A percentile compares a stretch with the other conserved stretches of the same genome.
These are phyloP conservation scores for Leiothrix lutea DNA, from an alignment of 2,113 vertebrate species.

Conservation along the genomic window DNA sequence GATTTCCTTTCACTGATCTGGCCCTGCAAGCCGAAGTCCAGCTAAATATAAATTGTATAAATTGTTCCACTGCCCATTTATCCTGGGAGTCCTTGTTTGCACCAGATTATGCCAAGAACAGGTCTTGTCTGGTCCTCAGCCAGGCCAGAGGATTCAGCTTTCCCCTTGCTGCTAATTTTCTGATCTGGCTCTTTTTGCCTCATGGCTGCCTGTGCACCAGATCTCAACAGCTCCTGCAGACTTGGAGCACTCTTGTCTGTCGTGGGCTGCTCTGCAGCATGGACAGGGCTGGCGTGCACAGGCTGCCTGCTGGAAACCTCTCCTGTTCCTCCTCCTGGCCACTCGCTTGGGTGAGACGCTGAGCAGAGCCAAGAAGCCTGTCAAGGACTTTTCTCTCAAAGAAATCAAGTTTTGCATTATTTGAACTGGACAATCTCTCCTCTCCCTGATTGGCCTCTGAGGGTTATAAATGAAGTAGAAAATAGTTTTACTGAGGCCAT, in stretches of 20 bases:
- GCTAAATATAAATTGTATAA: background rate
- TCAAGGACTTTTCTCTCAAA: slow-evolving; percentile 38
- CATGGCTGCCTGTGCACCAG: background rate
- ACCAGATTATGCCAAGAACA: slow-evolving; percentile 35
- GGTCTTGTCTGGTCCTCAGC: slow-evolving; percentile 3
- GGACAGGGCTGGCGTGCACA: background rate
- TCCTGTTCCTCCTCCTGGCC: background rate
- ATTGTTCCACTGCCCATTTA: slow-evolving; percentile 54
- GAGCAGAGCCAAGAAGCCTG: slow-evolving; percentile 53
- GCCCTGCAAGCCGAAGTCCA: background rate
- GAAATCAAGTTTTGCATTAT: slow-evolving; percentile 44
- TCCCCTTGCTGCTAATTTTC: slow-evolving; percentile 21
- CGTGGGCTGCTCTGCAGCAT: background rate
- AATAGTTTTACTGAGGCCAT: slow-evolving; percentile 53
- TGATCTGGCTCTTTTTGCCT: slow-evolving; percentile 9
- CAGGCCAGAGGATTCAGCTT: slow-evolving; percentile 18
- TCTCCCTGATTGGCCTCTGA: slow-evolving; percentile 27
- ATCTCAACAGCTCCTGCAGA: slow-evolving; percentile 45
- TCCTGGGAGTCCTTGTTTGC: slow-evolving; percentile 54
- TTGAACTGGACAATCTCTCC: slow-evolving; percentile 47
- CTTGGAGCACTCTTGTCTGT: background rate
- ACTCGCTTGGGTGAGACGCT: background rate
- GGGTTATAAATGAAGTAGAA: slow-evolving; percentile 49
- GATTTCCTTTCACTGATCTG: slow-evolving; percentile 28
- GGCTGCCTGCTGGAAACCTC: slow-evolving; percentile 35